phyloP scores from a whole-genome alignment of 2,888 invertebrate species.

The Drosophila imparisetae region DNA sequence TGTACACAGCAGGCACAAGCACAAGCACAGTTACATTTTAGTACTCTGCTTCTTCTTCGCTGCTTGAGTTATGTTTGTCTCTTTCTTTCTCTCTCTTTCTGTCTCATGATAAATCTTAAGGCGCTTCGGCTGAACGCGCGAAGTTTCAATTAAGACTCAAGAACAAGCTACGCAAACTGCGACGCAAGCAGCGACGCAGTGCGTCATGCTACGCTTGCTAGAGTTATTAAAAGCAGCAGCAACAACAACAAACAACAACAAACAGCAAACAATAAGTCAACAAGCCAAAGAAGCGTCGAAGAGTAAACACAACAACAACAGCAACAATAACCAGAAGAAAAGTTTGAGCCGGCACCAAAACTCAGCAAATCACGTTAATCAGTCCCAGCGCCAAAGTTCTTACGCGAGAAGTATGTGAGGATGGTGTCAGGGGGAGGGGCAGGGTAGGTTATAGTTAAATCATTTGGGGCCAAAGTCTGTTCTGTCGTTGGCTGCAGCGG shows the following conservation, averaged over 20 bases:
- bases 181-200: constrained; percentile 39
- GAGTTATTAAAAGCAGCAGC: constrained; percentile 63
- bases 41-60: not conserved
- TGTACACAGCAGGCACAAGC: not conserved
- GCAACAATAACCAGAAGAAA: constrained; percentile 15
- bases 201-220: constrained; percentile 64
- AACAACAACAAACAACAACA: constrained; percentile 35
- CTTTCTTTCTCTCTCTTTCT: not conserved
- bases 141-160: constrained; percentile 70
- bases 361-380: constrained; percentile 72
- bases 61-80: constrained; percentile 1
- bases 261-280: constrained; percentile 57
- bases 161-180: constrained; percentile 38
- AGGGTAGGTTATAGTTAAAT: constrained; percentile 39
- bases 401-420: not conserved
- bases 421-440: not conserved
- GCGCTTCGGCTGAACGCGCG: constrained; percentile 59
- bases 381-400: constrained; percentile 53
- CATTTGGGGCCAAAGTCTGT: constrained; percentile 52
- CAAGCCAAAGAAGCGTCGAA: constrained; percentile 66
- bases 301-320: constrained; percentile 52
- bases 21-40: not conserved
- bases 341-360: constrained; percentile 54
- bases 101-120: constrained; percentile 21
- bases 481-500: constrained; percentile 37